Conservation (phyloP, 2,113 vertebrate genomes). For the Ursus arctos region DNA sequence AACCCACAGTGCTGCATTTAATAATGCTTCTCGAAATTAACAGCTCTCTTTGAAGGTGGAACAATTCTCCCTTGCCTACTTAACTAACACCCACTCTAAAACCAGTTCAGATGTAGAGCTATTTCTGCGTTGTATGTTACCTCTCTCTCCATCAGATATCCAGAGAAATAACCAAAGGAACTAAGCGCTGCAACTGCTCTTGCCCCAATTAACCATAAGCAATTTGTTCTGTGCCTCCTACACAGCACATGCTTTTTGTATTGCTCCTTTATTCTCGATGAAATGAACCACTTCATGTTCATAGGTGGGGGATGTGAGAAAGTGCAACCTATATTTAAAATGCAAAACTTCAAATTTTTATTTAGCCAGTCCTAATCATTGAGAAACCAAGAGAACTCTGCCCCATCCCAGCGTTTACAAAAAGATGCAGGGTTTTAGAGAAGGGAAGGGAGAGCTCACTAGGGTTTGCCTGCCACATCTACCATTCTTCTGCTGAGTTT, state of each 20-base stretch:
- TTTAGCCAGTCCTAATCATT: not conserved
- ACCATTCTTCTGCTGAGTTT: not conserved
- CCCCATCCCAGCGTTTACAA: not conserved
- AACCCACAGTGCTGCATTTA: not conserved
- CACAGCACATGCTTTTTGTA: not conserved
- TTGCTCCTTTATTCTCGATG: not conserved
- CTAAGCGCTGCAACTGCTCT: not conserved
- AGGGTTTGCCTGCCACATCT: not conserved
- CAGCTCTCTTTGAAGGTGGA: not conserved
- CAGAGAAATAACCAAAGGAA: not conserved
- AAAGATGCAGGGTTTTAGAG: not conserved
- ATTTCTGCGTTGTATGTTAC: not conserved
- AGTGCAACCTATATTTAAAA: not conserved
- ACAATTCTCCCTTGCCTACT: not conserved
- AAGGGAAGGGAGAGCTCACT: not conserved
- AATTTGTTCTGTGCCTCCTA: not conserved
- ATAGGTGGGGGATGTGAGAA: not conserved
- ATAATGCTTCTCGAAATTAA: not conserved
- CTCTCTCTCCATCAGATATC: not conserved
- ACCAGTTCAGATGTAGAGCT: not conserved
- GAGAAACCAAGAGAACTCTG: not conserved
- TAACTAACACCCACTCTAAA: not conserved
- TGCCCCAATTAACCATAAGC: not conserved
- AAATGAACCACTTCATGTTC: not conserved
- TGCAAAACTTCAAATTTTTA: not conserved